Evolutionary conservation across 2,888 invertebrate genomes (phyloP), one percentile per base, ranked within the genome.

Genomic region (Himalopsyche anomala): DNA sequence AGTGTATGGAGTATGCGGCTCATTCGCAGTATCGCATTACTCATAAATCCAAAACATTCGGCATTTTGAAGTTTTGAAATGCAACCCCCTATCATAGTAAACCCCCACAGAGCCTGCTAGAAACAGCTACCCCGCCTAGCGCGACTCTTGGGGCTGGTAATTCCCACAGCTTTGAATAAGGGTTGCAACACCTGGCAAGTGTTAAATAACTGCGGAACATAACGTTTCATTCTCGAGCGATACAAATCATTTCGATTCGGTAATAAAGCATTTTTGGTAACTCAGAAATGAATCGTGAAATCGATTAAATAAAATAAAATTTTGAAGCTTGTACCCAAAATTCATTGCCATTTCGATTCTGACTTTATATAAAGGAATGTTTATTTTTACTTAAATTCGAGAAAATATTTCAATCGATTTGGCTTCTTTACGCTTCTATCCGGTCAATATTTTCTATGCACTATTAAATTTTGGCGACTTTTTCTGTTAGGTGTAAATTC

Each of bases 161-260:
- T 74, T 85, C 85, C 85, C 85, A 85, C 82, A 85, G 82, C 80
- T 51, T 85, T 82, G 38, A 82, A 83, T 83, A 45, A 81, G 86
- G 86, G 87, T 87, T 80, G 86, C 79, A 82, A 82, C 88, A 88
- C 88, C 88, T 88, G 88, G 88, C 85, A 88, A 88, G 88, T 88
- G 88, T 88, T 85, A 87, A 88, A 86, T 87, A 84, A 85, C 83
- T 83, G 80, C 85, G n/a, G 56, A 42, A 84, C 19, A n/a, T 54
- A 54, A 82, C 80, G 36, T 74, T 74, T 74, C 36, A 74, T 74
- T 74, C 38, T 12, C 19, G 15, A 74, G 74, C 74, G 74, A 11
- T 74, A 74, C 74, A 74, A 74, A 74, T 74, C 74, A 74, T 38
- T 74, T 74, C 74, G 74, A 74, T 38, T 36, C 74, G 74, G 74